Conservation (phyloP, 2,888 invertebrate genomes). For the Stenodema calcarata region DNA sequence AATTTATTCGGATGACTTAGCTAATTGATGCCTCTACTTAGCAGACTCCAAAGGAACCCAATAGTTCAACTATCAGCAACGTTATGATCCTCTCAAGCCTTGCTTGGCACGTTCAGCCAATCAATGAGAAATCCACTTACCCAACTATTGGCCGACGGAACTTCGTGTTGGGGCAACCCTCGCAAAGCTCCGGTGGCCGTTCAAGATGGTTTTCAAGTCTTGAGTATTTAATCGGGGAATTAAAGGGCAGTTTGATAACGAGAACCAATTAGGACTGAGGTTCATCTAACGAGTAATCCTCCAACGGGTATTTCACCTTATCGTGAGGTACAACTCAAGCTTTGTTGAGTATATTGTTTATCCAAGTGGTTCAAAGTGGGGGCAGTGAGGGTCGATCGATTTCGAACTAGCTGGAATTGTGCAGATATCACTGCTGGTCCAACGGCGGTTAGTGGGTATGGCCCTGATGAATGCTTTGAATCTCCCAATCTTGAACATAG, state of each 20-base stretch:
- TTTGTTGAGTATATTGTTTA: no score
- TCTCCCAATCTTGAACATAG: no score
- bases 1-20: not conserved
- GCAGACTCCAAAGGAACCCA: not conserved
- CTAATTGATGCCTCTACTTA: not conserved
- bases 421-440: no score
- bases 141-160: not conserved
- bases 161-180: not conserved
- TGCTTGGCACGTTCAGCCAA: not conserved
- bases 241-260: not conserved
- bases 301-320: no score
- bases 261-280: not conserved
- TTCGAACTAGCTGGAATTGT: no score
- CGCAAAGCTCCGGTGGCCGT: not conserved
- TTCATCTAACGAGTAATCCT: no score
- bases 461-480: no score
- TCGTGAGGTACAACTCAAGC: no score
- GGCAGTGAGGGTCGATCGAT: no score
- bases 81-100: not conserved
- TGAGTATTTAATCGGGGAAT: not conserved
- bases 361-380: no score
- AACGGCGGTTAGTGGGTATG: no score
- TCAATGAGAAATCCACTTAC: not conserved
- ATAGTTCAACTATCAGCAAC: not conserved
- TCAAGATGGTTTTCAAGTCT: not conserved